Base-by-base conservation (phyloP, 1,140 invertebrate genomes). In the Aricia agestis region DNA sequence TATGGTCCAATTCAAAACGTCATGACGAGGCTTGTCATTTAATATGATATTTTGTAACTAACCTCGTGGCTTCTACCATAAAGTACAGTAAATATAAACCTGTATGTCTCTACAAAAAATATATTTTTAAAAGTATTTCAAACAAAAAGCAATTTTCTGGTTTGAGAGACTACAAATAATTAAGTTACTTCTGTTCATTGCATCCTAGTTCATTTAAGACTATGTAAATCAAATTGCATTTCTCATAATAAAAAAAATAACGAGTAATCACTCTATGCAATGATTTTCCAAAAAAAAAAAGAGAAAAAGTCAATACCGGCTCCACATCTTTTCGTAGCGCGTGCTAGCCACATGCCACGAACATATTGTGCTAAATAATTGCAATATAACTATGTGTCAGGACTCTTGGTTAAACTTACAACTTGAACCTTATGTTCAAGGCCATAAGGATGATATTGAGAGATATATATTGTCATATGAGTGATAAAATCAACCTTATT, bases 361-460 rank as follows among this genome's bases (percentile, higher is more conserved):
- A 71, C 83, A 84, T 83, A n/a, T n/a, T n/a, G 78, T 85, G 83
- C 79, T 78, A 77, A 80, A 84, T 78, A 78, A 84, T 83, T 83
- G 81, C 78, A 74, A 76, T 72, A 74, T 67, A 71, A 74, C 68
- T 77, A 78, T 79, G 76, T 80, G 82, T 73, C 77, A 63, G 58
- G 61, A 61, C 41, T 61, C 68, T 68, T 32, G 59, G 19, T 72
- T 59, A 68, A 6, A 73, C 70, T 77, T 9, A 68, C 31, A 72
- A 57, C 67, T 57, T 68, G 65, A 25, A 70, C 70, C 66, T 32
- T 75, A 69, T 59, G 17, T 11, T 42, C 25, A 45, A 66, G 63
- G 25, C 17, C 32, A 61, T 61, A 31, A 69, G 68, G 15, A 42
- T 18, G 10, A 61, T 63, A 18, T 69, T 57, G 19, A 25, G 32